Conservation (phyloP, 2,888 invertebrate genomes). For the Zootermopsis nevadensis region DNA sequence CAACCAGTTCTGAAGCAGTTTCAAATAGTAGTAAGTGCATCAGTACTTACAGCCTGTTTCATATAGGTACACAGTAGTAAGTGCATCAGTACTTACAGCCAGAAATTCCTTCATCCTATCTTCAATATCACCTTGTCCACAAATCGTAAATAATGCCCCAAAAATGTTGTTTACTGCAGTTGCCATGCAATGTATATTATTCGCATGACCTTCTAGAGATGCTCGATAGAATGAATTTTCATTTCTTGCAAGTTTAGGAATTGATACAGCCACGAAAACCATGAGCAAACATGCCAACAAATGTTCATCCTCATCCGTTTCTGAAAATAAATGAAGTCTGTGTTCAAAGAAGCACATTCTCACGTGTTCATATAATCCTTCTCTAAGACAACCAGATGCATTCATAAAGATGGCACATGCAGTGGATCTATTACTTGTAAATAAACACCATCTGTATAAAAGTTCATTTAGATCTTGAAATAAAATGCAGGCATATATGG, state of each 20-base stretch:
- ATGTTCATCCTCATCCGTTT: conserved; percentile 92
- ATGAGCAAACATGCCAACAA: conserved; percentile 93
- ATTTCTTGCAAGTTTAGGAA: conserved; percentile 92
- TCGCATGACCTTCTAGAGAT: conserved; percentile 92
- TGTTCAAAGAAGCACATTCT: too few species aligned
- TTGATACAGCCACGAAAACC: conserved; percentile 98
- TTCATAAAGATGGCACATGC: too few species aligned
- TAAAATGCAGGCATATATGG: too few species aligned
- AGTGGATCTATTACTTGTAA: too few species aligned
- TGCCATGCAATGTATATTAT: conserved; percentile 99
- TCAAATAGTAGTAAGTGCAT: too few species aligned
- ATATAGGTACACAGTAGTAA: too few species aligned
- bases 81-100: conserved; percentile 64
- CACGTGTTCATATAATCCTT: too few species aligned
- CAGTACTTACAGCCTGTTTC: conserved; percentile 64
- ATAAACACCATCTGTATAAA: too few species aligned
- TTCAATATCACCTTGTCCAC: conserved; percentile 95
- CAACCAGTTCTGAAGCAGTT: too few species aligned
- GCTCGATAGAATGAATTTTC: conserved; percentile 91
- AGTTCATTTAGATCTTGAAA: too few species aligned
- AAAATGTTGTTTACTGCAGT: conserved; percentile 96
- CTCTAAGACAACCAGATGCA: too few species aligned
- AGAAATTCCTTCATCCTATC: conserved; percentile 96
- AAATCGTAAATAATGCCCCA: conserved; percentile 95
- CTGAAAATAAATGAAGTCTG: conserved; percentile 62